phyloP scores from a whole-genome alignment of 2,888 invertebrate species.

The Troides helena region DNA sequence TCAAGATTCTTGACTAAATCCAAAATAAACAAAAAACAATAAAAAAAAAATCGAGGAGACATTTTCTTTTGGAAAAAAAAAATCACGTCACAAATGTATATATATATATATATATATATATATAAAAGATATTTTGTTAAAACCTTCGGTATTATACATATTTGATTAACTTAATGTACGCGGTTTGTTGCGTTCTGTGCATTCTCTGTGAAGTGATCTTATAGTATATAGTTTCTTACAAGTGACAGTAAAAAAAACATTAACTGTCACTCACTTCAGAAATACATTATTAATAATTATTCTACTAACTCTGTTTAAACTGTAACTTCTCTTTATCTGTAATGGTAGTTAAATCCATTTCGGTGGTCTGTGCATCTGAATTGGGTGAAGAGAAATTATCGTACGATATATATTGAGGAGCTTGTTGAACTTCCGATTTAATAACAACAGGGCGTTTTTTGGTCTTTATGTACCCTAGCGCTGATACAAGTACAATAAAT shows the following conservation, averaged over 20 bases:
- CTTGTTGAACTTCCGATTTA: slow-evolving; percentile 85
- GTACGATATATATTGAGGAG: slow-evolving; percentile 91
- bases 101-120: no score
- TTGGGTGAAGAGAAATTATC: slow-evolving; percentile 69
- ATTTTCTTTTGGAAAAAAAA: neutral
- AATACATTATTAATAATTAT: neutral
- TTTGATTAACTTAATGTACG: neutral
- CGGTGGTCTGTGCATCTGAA: slow-evolving; percentile 65
- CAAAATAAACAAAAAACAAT: neutral
- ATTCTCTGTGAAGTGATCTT: neutral
- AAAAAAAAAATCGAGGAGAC: neutral
- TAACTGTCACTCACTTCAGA: neutral
- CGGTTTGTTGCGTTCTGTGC: neutral
- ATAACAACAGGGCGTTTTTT: slow-evolving; percentile 89
- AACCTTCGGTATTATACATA: neutral
- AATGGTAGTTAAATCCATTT: slow-evolving; percentile 73
- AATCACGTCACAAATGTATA: no score
- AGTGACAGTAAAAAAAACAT: neutral
- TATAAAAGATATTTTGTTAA: neutral
- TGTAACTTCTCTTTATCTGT: slow-evolving; percentile 65
- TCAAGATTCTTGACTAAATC: neutral
- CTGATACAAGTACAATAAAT: slow-evolving; percentile 90
- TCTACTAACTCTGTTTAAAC: slow-evolving; percentile 36
- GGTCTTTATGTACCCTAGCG: slow-evolving; percentile 90
- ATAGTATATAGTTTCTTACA: neutral